Evolutionary conservation across 1,140 invertebrate genomes (phyloP), one percentile per base, ranked within the genome.

Genomic region (Drosophila ogumai): DNA sequence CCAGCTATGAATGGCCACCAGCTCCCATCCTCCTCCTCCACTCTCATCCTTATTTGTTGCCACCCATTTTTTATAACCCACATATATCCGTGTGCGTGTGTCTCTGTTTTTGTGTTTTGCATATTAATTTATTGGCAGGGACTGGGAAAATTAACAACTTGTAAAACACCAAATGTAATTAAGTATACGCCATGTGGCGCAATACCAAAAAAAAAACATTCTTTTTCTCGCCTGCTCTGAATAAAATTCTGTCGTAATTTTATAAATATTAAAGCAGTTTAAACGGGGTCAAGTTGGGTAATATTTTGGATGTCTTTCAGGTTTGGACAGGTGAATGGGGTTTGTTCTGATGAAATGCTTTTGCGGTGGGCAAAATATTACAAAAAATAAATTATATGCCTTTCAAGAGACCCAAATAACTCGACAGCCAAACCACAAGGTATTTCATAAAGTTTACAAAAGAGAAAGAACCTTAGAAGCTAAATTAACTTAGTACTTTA

Each of bases 121-220:
- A 58, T 77, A 77, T 77, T 50, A 78, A 71, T 63, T 72, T 72
- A 69, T 79, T 52, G 71, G 46, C 72, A 57, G 52, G 43, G 38
- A 40, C 59, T 54, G 40, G 38, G 46, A 78, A 78, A 78, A 79
- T 69, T 76, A 78, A 78, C 55, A 61, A 79, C 46, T 78, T 72
- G 67, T 81, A 73, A 71, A 87, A 82, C 82, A 79, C 64, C 76
- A 79, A 74, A 88, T 80, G 79, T 78, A 87, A 87, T 87, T 87
- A 87, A 87, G 84, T 74, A 88, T 82, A 74, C 76, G 58, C 36
- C 84, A 74, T 84, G 85, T 88, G 59, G 46, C 73, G 50, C 56
- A 46, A 65, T 59, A 32, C 55, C 9, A 9, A 55, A 43, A 8
- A 17, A 6, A 38, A 68, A 61, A 38, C 22, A 50, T 75, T 57